Evolutionary conservation across 2,113 vertebrate genomes (phyloP).

Genomic region (Uria lomvia): DNA sequence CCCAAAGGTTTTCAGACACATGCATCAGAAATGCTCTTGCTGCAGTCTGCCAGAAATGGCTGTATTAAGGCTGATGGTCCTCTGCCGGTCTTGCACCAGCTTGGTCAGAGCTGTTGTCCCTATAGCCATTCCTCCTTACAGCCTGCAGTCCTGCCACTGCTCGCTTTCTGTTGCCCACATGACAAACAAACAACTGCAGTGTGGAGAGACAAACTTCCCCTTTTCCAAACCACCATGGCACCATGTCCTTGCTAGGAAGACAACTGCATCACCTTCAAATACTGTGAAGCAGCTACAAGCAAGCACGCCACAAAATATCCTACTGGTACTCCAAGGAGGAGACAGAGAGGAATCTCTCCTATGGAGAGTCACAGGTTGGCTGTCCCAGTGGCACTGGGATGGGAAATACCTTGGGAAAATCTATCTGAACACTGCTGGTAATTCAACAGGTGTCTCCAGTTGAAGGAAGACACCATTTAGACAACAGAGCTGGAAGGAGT

Average conservation of each 20-base stretch:
- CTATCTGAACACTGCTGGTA: neutral
- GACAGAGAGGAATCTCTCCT: neutral
- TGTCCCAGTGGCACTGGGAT: neutral
- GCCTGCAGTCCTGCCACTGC: neutral
- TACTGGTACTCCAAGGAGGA: neutral
- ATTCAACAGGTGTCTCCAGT: neutral
- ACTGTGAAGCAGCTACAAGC: neutral
- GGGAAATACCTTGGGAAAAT: neutral
- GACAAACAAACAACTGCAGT: neutral
- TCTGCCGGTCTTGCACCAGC: neutral
- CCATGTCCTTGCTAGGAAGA: neutral
- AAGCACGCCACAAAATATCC: neutral
- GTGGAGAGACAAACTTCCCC: neutral
- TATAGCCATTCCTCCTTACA: neutral
- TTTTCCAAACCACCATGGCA: neutral
- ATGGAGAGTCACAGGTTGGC: neutral
- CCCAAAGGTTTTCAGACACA: neutral
- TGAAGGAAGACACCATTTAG: neutral
- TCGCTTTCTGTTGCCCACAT: neutral
- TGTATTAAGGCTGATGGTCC: neutral
- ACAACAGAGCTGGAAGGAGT: neutral
- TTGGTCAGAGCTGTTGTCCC: neutral
- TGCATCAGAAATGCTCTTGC: neutral
- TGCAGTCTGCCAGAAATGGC: neutral
- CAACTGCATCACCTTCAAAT: neutral